Conservation (phyloP, 2,113 vertebrate genomes). For the Serilophus lunatus region DNA sequence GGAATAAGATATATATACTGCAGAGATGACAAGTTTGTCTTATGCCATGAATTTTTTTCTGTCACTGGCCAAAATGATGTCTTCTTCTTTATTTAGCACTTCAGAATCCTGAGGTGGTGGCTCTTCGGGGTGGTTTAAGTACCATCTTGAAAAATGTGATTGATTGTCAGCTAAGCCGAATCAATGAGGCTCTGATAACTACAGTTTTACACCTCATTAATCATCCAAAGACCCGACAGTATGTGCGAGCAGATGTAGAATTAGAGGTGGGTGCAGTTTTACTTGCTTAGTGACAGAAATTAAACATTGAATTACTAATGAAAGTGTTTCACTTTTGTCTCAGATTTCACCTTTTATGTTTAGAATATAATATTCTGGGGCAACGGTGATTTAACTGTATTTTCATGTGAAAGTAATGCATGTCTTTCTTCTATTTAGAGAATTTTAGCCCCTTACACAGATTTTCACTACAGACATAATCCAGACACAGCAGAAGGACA, state of each 20-base stretch:
- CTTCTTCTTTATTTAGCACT: conserved; percentile 78
- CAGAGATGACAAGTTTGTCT: not conserved
- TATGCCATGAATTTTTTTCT: not conserved
- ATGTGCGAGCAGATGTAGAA: conserved; percentile 92
- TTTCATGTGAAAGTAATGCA: conserved; percentile 5
- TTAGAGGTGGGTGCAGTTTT: conserved; percentile 84
- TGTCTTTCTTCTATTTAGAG: conserved; percentile 75
- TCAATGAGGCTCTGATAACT: conserved; percentile 97
- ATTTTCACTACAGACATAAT: conserved; percentile 99
- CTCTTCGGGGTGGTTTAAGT: conserved; percentile 91
- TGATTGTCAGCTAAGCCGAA: conserved; percentile 95
- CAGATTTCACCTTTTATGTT: not conserved
- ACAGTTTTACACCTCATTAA: conserved; percentile 97
- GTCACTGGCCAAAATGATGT: not conserved
- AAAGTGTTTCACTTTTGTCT: not conserved
- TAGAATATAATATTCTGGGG: not conserved
- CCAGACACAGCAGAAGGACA: conserved; percentile 95
- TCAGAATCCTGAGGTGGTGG: conserved; percentile 97
- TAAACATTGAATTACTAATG: not conserved
- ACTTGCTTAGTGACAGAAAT: not conserved
- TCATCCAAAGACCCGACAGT: conserved; percentile 95
- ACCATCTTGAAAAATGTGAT: conserved; percentile 97
- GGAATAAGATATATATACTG: not conserved
- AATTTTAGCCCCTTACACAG: conserved; percentile 98
- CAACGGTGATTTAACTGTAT: not conserved